Conservation (phyloP, 2,888 invertebrate genomes). For the Sarcophaga variegata region DNA sequence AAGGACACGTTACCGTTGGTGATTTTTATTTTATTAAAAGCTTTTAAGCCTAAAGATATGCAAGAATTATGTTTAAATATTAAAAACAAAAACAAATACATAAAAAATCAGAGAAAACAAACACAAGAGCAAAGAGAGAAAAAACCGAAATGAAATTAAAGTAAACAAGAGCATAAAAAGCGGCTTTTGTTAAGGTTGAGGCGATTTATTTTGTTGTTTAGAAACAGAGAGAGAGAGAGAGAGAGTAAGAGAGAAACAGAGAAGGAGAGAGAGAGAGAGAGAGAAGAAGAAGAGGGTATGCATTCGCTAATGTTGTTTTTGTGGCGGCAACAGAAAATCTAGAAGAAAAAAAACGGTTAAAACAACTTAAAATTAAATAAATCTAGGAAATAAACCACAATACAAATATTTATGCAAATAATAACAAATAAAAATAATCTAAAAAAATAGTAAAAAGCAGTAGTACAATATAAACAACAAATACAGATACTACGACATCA, state of each 20-base stretch:
- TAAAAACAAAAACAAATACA: constrained; percentile 21
- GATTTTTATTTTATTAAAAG: constrained; percentile 65
- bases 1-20: constrained; percentile 9
- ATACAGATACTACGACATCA: constrained; percentile 18
- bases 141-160: constrained; percentile 1
- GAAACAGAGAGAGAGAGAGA: neutral
- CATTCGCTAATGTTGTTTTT: constrained; percentile 48
- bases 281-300: constrained; percentile 24
- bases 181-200: constrained; percentile 44
- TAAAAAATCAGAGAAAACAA: constrained; percentile 21
- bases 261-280: too few species aligned
- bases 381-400: constrained; percentile 62
- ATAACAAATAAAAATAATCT: constrained; percentile 4
- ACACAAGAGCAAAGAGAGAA: neutral
- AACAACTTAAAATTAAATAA: constrained; percentile 51
- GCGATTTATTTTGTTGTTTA: constrained; percentile 53
- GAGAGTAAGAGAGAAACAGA: too few species aligned
- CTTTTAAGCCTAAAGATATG: constrained; percentile 68
- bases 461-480: neutral
- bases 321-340: constrained; percentile 38
- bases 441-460: too few species aligned
- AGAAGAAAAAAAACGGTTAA: constrained; percentile 23
- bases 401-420: constrained; percentile 64
- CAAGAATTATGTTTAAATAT: constrained; percentile 49
- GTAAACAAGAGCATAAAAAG: constrained; percentile 46